These are phyloP conservation scores for Ooceraea biroi DNA, from an alignment of 1,140 invertebrate species.

Conservation along the genomic window DNA sequence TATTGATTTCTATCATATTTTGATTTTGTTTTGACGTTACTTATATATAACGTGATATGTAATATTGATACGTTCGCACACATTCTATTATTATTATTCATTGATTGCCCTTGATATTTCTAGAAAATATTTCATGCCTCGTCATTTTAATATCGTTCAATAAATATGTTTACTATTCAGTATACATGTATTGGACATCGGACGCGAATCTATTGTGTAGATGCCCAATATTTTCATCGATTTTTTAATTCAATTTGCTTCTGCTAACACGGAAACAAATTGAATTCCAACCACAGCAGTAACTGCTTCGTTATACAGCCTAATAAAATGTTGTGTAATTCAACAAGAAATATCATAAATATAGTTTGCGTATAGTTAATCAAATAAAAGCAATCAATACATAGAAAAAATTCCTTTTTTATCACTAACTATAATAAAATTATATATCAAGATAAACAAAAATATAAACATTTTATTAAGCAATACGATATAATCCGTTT, in stretches of 20 bases:
- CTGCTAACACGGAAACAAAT: not conserved
- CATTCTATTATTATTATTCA: too few relatives aligned
- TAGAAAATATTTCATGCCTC: not conserved
- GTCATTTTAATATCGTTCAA: not conserved
- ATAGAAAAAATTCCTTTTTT: too few relatives aligned
- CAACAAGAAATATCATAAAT: not conserved
- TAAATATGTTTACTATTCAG: not conserved
- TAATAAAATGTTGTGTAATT: conserved; percentile 7
- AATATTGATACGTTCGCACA: too few relatives aligned
- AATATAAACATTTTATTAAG: too few relatives aligned
- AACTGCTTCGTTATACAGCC: not conserved
- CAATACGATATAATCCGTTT: too few relatives aligned
- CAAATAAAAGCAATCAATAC: too few relatives aligned
- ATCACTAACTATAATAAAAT: too few relatives aligned
- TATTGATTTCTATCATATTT: not conserved
- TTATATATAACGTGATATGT: too few relatives aligned
- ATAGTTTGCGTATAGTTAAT: too few relatives aligned
- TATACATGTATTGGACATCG: not conserved
- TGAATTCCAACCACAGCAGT: not conserved
- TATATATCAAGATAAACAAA: too few relatives aligned
- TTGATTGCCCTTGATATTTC: not conserved
- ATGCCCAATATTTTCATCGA: not conserved
- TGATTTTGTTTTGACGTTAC: not conserved
- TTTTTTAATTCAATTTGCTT: not conserved
- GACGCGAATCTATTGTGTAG: not conserved